Percentiles rank a stretch among this genome's conserved stretches.
Evolutionary conservation across 2,797 vertebrate genomes (phyloP).

Genomic region (Manis crassicaudata): DNA sequence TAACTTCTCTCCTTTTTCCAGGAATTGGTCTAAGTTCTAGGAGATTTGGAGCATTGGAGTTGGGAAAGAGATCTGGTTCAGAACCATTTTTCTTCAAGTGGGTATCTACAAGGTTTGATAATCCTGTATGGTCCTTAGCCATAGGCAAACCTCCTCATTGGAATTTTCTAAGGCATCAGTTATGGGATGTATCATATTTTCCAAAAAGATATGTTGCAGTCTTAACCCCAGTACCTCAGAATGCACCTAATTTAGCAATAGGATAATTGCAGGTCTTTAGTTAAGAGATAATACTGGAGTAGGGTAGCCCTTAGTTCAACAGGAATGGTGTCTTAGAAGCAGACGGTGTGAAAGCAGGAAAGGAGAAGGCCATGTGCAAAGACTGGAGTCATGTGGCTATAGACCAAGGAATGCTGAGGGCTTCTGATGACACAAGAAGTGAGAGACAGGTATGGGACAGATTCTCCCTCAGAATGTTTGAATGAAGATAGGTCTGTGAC

Average conservation of each 20-base stretch:
- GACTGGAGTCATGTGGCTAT: neutral
- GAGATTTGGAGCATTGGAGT: neutral
- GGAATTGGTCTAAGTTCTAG: neutral
- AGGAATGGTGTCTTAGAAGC: neutral
- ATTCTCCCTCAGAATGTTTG: neutral
- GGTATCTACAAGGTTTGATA: neutral
- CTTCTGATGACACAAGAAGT: neutral
- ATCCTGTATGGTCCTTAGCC: neutral
- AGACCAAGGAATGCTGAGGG: neutral
- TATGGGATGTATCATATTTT: neutral
- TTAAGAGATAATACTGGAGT: neutral
- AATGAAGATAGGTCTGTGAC: neutral
- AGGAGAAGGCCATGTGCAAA: neutral
- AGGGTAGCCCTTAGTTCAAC: neutral
- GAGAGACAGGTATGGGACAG: neutral
- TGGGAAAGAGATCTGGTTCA: neutral
- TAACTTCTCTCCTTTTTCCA: neutral
- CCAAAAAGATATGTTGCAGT: neutral
- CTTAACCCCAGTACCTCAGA: neutral
- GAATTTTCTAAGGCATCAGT: neutral
- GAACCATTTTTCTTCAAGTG: neutral
- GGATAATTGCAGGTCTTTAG: neutral
- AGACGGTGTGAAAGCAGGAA: neutral
- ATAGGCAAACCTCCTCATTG: neutral
- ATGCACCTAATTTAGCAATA: slow-evolving; percentile 7